Evolutionary conservation across 2,888 invertebrate species (phyloP).

Genomic region (Tachina grossa): DNA sequence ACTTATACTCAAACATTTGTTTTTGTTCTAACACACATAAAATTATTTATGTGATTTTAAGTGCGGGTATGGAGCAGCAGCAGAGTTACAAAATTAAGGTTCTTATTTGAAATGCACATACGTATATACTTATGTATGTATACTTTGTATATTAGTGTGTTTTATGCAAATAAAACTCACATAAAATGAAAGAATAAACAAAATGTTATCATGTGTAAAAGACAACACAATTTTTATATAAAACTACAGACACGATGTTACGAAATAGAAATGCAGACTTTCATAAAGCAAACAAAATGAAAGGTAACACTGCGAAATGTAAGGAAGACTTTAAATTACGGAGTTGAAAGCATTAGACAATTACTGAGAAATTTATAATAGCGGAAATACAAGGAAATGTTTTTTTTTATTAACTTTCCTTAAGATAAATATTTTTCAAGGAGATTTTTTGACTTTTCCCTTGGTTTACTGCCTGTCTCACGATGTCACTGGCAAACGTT

Average conservation of each 20-base stretch:
- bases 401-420: no score
- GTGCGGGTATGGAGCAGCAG: not conserved
- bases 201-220: conserved; percentile 57
- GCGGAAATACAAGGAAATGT: no score
- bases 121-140: not conserved
- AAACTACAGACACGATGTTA: not conserved
- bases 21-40: not conserved
- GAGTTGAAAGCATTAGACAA: no score
- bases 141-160: not conserved
- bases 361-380: no score
- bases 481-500: no score
- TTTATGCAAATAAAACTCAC: conserved; percentile 37
- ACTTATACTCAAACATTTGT: conserved; percentile 29
- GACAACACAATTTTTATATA: conserved; percentile 8
- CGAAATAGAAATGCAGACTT: no score
- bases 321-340: no score
- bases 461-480: no score
- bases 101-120: not conserved
- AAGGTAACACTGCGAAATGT: no score
- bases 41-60: conserved; percentile 10
- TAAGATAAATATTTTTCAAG: no score
- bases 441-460: no score
- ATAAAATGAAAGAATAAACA: conserved; percentile 33
- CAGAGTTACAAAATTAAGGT: conserved; percentile 31
- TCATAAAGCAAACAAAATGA: no score